These are phyloP conservation scores for Squalus acanthias DNA, from an alignment of 2,797 vertebrate genomes.

Conservation along the genomic window DNA sequence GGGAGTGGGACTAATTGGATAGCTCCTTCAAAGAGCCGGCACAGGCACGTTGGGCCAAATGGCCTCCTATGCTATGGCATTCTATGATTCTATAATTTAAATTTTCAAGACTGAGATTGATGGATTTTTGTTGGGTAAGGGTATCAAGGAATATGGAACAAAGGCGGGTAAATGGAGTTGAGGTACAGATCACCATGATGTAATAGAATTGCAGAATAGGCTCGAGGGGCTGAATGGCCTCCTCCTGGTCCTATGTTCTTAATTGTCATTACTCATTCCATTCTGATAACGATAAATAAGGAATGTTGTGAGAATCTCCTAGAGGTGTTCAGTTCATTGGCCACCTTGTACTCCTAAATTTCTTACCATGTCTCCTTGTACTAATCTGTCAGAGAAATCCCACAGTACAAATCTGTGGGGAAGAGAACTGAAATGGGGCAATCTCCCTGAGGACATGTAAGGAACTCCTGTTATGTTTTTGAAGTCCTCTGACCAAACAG, in stretches of 20 bases:
- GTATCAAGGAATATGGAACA: background rate
- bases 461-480: background rate
- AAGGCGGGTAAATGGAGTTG: background rate
- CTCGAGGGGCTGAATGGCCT: background rate
- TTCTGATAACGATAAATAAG: background rate
- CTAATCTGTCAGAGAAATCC: background rate
- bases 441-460: background rate
- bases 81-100: background rate
- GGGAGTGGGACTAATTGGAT: too few species aligned
- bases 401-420: background rate
- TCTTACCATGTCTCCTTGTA: background rate
- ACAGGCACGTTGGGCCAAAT: background rate
- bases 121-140: background rate
- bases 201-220: background rate
- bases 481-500: background rate
- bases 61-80: too few species aligned
- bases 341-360: background rate
- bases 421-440: background rate
- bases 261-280: background rate
- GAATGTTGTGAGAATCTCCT: background rate
- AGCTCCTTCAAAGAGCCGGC: too few species aligned
- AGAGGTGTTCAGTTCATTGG: background rate
- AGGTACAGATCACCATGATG: background rate
- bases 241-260: background rate
- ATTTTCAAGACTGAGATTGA: background rate